Conservation (phyloP, 2,888 invertebrate species). For the Trachelus tabidus region DNA sequence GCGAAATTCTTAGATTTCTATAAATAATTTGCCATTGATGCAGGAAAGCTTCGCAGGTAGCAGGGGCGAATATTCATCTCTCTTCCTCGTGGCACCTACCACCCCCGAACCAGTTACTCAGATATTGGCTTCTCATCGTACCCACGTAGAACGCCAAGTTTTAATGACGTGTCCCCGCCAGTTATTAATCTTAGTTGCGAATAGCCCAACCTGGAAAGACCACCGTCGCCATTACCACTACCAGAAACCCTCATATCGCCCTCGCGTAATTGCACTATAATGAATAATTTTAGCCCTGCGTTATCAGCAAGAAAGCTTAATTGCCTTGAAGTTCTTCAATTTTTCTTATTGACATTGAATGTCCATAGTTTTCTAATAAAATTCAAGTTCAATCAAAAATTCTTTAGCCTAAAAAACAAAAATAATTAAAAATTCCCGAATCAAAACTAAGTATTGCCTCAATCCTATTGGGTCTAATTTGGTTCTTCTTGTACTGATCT, state of each 20-base stretch:
- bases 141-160: conserved; percentile 10
- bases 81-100: not conserved
- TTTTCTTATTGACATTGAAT: not conserved
- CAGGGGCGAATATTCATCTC: not conserved
- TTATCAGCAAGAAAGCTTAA: not conserved
- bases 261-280: not conserved
- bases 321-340: not conserved
- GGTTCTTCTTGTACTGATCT: no score
- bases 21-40: conserved; percentile 9
- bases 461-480: no score
- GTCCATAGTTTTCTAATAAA: no score
- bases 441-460: no score
- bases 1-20: conserved; percentile 12
- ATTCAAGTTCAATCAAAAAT: no score
- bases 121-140: not conserved
- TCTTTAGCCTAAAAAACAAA: no score
- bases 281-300: not conserved
- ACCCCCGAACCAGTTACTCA: not conserved
- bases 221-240: not conserved
- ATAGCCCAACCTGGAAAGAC: not conserved
- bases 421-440: no score
- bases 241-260: not conserved
- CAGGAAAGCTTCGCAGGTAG: not conserved
- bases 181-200: conserved; percentile 13
- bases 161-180: conserved; percentile 17